Evolutionary conservation across 2,113 vertebrate species (phyloP), one percentile per base, ranked within the genome.

Genomic region (Tylochromis polylepis): DNA sequence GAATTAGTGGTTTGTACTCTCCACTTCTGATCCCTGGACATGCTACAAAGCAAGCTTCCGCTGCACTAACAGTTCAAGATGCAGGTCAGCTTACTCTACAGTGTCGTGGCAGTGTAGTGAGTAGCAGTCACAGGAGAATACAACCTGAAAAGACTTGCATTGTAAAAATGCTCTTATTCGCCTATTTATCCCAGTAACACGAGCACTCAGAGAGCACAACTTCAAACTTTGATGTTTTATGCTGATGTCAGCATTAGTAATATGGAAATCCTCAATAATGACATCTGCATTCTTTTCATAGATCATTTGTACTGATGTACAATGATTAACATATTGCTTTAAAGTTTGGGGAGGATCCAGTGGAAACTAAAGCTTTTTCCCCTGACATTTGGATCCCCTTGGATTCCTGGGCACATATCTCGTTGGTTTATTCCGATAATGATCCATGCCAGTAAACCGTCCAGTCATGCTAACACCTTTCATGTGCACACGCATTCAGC

Each of bases 1-100:
- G 59, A 85, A 90, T 86, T 79, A 88, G 89, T 83, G 79, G 79
- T 93, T 89, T 89, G 87, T 84, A 60, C 81, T 84, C 82, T 81
- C 65, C 16, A 79, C 36, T 29, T 88, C 29, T 87, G 82, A 91
- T 86, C 65, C 27, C 16, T 57, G 84, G 89, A 87, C 36, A 29
- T 7, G 81, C 31, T 84, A 59, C 3, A 87, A 79, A 88, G 6
- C 5, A 5, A 65, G 36, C 24, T 8, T 72, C 82, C 20, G 75
- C 81, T 15, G 78, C 80, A 81, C 67, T 51, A 81, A 84, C 84
- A 51, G 86, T 79, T 92, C 79, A 22, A 46, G 57, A 49, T 22
- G 15, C 51, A 88, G 91, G 82, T 70, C 46, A 38, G 1, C 34
- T 24, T 78, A 51, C 77, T 78, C 83, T 4, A 20, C n/a, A 46